Base-by-base conservation (phyloP, 2,797 vertebrate genomes). In the Emys orbicularis region DNA sequence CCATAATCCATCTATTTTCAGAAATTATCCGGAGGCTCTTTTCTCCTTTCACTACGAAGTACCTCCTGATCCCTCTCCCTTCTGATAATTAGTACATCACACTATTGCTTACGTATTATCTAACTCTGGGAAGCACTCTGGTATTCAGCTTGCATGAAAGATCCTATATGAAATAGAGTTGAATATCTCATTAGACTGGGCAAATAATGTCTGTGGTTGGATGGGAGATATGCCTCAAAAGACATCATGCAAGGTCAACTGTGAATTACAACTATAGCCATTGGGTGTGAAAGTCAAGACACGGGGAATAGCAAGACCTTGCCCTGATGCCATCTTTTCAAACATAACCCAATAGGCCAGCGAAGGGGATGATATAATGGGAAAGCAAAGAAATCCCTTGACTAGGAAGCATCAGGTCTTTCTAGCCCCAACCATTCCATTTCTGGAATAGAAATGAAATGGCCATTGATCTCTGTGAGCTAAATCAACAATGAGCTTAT, bases 371-470 rank as follows among this genome's bases (percentile, higher is more conserved):
- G 68, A 53, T 50, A 86, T 15, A 90, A 92, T 1, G 6, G 34
- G 53, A 79, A 93, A 88, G 65, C 74, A 96, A 93, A 92, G 68
- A 72, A 95, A 84, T 4, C 11, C 68, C 90, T 89, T 94, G 15
- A 89, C 59, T 0, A 90, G 86, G 84, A 93, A 94, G 15, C 27
- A 88, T 1, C 79, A 34, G 10, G 83, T 52, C 41, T 56, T 95
- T 88, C 83, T 76, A 94, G 90, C 65, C 72, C 13, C 56, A 79
- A 12, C 31, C 89, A 4, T 83, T 84, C 72, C 15, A 57, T 68
- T 84, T 61, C 21, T 68, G 37, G 88, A 94, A 94, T 44, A 27
- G 49, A 91, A 56, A 16, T 6, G 88, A 90, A 80, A 82, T 76
- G 3, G 57, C 12, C 77, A 92, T 5, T 92, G 84, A 93, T 8